Evolutionary conservation across 2,888 invertebrate species (phyloP).

Genomic region (Nesidiocoris tenuis): DNA sequence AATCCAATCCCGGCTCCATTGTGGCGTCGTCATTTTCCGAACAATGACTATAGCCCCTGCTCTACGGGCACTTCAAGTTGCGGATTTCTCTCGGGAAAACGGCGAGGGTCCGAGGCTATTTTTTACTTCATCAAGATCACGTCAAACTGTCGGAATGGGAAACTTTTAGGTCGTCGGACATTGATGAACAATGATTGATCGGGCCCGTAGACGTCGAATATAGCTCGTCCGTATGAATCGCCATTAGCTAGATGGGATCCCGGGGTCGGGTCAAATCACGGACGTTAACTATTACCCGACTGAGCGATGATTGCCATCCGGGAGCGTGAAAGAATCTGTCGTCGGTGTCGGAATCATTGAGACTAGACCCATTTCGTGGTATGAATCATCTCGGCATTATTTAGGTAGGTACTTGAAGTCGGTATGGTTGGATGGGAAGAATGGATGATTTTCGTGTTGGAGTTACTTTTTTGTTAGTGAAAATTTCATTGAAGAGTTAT

Average conservation of each 20-base stretch:
- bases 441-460: no score
- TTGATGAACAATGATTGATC: slow-evolving; percentile 38
- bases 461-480: no score
- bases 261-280: neutral
- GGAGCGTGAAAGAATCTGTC: no score
- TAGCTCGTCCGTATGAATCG: neutral
- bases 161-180: slow-evolving; percentile 20
- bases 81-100: slow-evolving; percentile 33
- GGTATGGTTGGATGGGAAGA: no score
- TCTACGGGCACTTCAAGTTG: neutral
- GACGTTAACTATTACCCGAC: neutral
- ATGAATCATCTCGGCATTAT: no score
- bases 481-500: no score
- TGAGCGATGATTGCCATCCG: neutral
- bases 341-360: no score
- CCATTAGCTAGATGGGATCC: neutral
- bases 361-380: no score
- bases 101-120: neutral
- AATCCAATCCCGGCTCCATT: neutral
- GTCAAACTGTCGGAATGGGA: slow-evolving; percentile 20
- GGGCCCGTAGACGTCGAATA: neutral
- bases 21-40: neutral
- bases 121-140: slow-evolving; percentile 37
- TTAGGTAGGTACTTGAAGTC: no score
- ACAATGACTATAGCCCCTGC: slow-evolving; percentile 21